A percentile compares a stretch with the other conserved stretches of the same genome.
These are phyloP conservation scores for Acleris cristana DNA, from an alignment of 2,888 invertebrate genomes.

Conservation along the genomic window DNA sequence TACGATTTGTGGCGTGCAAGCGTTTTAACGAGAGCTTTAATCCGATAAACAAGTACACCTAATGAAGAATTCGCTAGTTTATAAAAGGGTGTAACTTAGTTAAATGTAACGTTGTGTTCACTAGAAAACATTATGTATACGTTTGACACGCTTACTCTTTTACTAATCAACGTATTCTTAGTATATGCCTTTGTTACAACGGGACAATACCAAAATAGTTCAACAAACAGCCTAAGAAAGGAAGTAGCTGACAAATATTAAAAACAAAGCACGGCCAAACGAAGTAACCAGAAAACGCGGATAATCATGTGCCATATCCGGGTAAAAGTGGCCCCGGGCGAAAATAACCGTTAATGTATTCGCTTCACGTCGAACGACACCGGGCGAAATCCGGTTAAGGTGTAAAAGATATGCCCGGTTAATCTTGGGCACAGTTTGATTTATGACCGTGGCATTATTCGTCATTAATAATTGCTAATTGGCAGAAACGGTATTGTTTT, in stretches of 20 bases:
- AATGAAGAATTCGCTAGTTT: too few species aligned
- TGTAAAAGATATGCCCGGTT: slow-evolving; percentile 74
- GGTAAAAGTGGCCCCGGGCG: slow-evolving; percentile 54
- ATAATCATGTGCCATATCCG: slow-evolving; percentile 66
- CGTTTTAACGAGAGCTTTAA: too few species aligned
- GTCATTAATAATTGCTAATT: slow-evolving; percentile 49
- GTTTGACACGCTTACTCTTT: too few species aligned
- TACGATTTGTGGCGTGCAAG: too few species aligned
- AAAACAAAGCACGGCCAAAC: slow-evolving; percentile 39
- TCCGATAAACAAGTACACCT: too few species aligned
- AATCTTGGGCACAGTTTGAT: slow-evolving; percentile 72
- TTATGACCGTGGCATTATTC: slow-evolving; percentile 65
- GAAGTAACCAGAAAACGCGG: slow-evolving; percentile 52
- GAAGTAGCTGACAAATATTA: slow-evolving; percentile 34
- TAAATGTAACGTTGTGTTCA: too few species aligned
- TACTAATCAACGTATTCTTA: too few species aligned
- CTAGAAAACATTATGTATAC: too few species aligned
- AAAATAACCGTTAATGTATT: slow-evolving; percentile 71
- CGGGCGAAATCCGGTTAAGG: slow-evolving; percentile 77
- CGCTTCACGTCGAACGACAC: slow-evolving; percentile 71
- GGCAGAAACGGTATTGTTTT: background rate
- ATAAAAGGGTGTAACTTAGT: too few species aligned
- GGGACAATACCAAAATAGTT: slow-evolving; percentile 17
- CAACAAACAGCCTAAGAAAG: slow-evolving; percentile 24
- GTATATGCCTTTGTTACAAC: background rate